These are phyloP conservation scores for Araneus ventricosus DNA, from an alignment of 1,140 invertebrate species.

Conservation along the genomic window DNA sequence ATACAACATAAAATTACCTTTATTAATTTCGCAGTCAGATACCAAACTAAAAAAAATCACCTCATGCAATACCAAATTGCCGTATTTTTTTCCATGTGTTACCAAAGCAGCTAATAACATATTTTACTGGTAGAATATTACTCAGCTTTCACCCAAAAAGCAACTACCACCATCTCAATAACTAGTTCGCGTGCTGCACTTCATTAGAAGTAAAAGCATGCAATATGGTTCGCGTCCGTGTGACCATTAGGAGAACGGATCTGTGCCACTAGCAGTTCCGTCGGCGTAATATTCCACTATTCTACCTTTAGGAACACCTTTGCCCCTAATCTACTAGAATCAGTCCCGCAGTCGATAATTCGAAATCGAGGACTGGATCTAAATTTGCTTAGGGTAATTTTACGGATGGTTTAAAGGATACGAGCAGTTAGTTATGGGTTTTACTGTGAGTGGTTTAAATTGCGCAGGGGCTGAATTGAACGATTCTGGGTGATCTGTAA, in stretches of 20 bases:
- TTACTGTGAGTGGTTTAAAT: neutral
- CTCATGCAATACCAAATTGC: neutral
- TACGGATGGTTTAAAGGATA: slow-evolving; percentile 32
- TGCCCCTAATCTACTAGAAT: neutral
- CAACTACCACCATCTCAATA: neutral
- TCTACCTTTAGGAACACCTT: neutral
- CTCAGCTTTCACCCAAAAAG: neutral
- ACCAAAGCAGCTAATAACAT: slow-evolving; percentile 3
- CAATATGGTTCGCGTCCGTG: neutral
- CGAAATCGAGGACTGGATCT: neutral
- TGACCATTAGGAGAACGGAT: neutral
- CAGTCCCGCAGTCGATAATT: neutral
- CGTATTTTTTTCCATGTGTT: neutral
- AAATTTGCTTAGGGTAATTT: slow-evolving; percentile 37
- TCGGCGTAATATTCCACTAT: neutral
- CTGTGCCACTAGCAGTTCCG: neutral
- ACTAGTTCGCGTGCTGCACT: neutral
- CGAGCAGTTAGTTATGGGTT: neutral
- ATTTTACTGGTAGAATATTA: neutral
- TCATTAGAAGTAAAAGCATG: slow-evolving; percentile 13
- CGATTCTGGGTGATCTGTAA: neutral
- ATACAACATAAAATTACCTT: neutral
- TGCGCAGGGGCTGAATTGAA: neutral
- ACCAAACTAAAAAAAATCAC: neutral
- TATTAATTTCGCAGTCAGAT: neutral